Base-by-base conservation (phyloP, 2,888 invertebrate species). In the Meloe dianella region DNA sequence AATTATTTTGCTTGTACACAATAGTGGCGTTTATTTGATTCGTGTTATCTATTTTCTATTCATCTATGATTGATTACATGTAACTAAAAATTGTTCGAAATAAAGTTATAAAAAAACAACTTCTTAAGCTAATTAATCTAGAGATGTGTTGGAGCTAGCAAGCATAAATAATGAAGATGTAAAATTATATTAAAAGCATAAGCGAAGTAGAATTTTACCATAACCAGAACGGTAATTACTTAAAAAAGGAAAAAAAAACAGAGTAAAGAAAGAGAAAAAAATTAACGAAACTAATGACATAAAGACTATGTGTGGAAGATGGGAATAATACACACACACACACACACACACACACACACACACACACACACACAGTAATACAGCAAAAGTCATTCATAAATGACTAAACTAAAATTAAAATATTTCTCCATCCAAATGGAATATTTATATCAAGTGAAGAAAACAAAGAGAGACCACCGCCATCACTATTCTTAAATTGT, bases 81-180 rank as follows among this genome's bases (percentile, higher is more conserved):
- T 17, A 41, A 47, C 47, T 47, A 17, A 47, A 47, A 20, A 47
- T 20, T 10, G 17, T 47, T 47, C 20, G 20, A 47, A 47, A 41
- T 41, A 5, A n/a, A n/a, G 14, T 38, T n/a, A 14, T 5, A 12
- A 38, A 38, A 38, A 32, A 38, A n/a, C 2, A 41, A 17, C 17
- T 41, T n/a, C 38, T 5, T 41, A 7, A 20, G 20, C 47, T 20
- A 47, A 47, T 47, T 47, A 47, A 47, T 47, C 20, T 47, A 47
- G 47, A 20, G n/a, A 41, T 7, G 38, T 41, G 38, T 41, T 20
- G 47, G 47, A 51, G 12, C 51, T 51, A 51, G 51, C 51, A 51
- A 51, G 51, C 51, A 51, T 51, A 51, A 51, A 51, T 51, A 51
- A 51, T 51, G 51, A 51, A 51, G 51, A 51, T 51, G 51, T 51